phyloP scores from a whole-genome alignment of 2,888 invertebrate species.

The Drosophila prostipennis region DNA sequence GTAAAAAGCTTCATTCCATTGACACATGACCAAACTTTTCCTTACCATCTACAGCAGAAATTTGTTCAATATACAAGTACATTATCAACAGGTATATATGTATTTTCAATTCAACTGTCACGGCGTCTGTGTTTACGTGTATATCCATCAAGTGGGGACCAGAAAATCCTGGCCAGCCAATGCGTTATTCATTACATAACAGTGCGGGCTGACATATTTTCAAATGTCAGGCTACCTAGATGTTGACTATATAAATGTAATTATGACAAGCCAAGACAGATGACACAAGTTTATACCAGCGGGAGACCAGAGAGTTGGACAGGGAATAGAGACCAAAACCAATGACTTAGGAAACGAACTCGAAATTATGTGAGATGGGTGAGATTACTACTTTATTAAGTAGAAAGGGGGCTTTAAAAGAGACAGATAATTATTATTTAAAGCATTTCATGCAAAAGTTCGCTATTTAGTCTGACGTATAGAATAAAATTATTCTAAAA shows the following conservation, averaged over 20 bases:
- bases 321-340: slow-evolving; percentile 32
- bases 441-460: neutral
- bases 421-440: neutral
- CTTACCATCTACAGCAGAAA: slow-evolving; percentile 69
- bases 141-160: slow-evolving; percentile 64
- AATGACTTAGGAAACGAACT: slow-evolving; percentile 54
- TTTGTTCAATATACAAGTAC: slow-evolving; percentile 60
- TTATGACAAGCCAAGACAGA: slow-evolving; percentile 67
- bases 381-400: neutral
- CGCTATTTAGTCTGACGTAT: too few species aligned
- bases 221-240: slow-evolving; percentile 60
- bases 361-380: slow-evolving; percentile 3
- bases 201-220: slow-evolving; percentile 61
- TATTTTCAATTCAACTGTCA: slow-evolving; percentile 69
- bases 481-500: too few species aligned
- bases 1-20: slow-evolving; percentile 51
- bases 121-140: slow-evolving; percentile 60
- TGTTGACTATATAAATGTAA: slow-evolving; percentile 71
- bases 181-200: slow-evolving; percentile 71
- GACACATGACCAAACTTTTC: slow-evolving; percentile 71
- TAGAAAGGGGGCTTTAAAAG: neutral
- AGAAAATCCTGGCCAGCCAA: slow-evolving; percentile 57
- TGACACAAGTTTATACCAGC: slow-evolving; percentile 46
- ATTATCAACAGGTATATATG: slow-evolving; percentile 10
- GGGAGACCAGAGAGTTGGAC: slow-evolving; percentile 3